phyloP scores from a whole-genome alignment of 2,888 invertebrate genomes.

The Athripsodes cinereus region DNA sequence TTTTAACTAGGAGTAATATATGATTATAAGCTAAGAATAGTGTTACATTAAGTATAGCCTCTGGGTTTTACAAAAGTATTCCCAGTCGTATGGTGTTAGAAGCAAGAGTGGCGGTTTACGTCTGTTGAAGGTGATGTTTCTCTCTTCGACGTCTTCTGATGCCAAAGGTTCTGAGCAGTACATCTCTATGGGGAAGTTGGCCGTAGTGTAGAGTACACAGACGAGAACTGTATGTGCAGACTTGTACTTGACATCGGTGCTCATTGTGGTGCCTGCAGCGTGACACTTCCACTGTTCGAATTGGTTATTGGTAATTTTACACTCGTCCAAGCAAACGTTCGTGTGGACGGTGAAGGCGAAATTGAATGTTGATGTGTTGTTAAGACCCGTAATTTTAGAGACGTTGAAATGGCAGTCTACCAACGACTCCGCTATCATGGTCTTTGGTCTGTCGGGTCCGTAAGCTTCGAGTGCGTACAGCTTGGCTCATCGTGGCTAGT shows the following conservation, averaged over 20 bases:
- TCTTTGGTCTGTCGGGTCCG: constrained; percentile 6
- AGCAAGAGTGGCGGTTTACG: too few relatives aligned
- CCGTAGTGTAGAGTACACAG: constrained; percentile 16
- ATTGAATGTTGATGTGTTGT: constrained; percentile 19
- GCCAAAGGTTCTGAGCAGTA: constrained; percentile 12
- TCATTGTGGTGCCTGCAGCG: constrained; percentile 16
- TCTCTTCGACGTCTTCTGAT: constrained; percentile 8
- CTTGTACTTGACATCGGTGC: constrained; percentile 24
- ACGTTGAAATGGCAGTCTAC: constrained; percentile 27
- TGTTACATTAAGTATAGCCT: too few relatives aligned
- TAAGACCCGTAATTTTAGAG: constrained; percentile 28
- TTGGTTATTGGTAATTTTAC: constrained; percentile 21
- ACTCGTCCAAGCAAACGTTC: constrained; percentile 17
- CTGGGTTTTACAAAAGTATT: too few relatives aligned
- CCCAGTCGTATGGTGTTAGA: too few relatives aligned
- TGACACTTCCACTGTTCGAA: constrained; percentile 24
- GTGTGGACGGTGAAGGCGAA: constrained; percentile 7
- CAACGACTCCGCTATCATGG: constrained; percentile 14
- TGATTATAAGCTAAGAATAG: too few relatives aligned
- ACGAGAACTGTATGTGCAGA: constrained; percentile 10
- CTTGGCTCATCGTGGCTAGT: too few relatives aligned
- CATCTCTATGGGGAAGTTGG: constrained; percentile 19
- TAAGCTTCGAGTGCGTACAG: too few relatives aligned
- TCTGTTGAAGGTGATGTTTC: constrained; percentile 6
- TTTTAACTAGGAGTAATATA: too few relatives aligned